Percentiles rank a stretch among this genome's conserved stretches.
Conservation (phyloP, 2,888 invertebrate genomes). For the Thalpophila matura region DNA sequence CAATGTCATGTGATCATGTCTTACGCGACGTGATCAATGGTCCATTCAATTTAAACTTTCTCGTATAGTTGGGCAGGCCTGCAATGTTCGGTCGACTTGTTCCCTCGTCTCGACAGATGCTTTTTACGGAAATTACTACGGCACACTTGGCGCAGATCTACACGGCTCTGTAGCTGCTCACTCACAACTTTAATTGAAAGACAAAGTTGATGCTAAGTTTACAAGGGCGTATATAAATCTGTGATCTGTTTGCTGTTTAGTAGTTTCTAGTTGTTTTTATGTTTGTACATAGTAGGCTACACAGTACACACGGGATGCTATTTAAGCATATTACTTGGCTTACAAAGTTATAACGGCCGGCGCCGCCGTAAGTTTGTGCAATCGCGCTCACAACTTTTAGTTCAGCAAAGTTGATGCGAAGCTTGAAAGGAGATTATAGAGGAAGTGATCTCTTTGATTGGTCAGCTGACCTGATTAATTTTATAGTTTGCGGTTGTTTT, state of each 20-base stretch:
- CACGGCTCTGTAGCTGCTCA: slow-evolving; percentile 35
- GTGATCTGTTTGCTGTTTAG: slow-evolving; percentile 33
- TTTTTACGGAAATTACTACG: slow-evolving; percentile 71
- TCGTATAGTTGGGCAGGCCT: slow-evolving; percentile 65
- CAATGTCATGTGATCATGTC: slow-evolving; percentile 43
- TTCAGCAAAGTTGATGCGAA: slow-evolving; percentile 33
- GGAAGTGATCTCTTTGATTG: slow-evolving; percentile 36
- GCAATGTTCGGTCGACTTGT: slow-evolving; percentile 70
- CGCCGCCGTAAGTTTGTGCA: slow-evolving; percentile 31
- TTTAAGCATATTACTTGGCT: slow-evolving; percentile 41
- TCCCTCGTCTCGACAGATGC: slow-evolving; percentile 54
- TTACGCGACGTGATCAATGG: slow-evolving; percentile 77
- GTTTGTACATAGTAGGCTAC: slow-evolving; percentile 32
- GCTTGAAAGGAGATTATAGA: slow-evolving; percentile 29
- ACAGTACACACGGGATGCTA: slow-evolving; percentile 27
- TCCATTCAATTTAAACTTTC: slow-evolving; percentile 86
- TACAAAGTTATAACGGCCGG: slow-evolving; percentile 31
- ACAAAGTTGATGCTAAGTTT: slow-evolving; percentile 41
- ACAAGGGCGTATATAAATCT: slow-evolving; percentile 38
- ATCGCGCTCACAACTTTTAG: slow-evolving; percentile 40
- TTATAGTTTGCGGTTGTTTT: slow-evolving; percentile 36
- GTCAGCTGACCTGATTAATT: slow-evolving; percentile 36
- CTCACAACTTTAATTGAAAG: slow-evolving; percentile 51
- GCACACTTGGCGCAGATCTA: slow-evolving; percentile 56
- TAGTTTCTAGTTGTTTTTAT: slow-evolving; percentile 38